A percentile compares a stretch with the other conserved stretches of the same genome.
These are phyloP conservation scores for Anthophora plumipes DNA, from an alignment of 2,888 invertebrate species.

Conservation along the genomic window DNA sequence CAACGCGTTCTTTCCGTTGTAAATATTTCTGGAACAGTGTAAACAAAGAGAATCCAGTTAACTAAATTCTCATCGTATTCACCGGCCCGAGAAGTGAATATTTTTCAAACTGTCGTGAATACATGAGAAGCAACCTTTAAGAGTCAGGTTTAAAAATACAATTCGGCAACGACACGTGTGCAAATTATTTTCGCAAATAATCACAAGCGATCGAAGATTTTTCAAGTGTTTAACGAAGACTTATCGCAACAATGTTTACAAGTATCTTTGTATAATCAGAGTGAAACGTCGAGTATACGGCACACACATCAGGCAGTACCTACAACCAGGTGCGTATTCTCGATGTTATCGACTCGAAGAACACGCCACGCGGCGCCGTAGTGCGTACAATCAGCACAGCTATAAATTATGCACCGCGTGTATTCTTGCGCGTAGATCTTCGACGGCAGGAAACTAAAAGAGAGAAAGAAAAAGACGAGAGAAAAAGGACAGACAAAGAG, in stretches of 20 bases:
- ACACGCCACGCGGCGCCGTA: constrained; percentile 73
- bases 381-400: constrained; percentile 71
- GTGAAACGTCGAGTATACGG: constrained; percentile 57
- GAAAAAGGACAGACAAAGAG: constrained; percentile 6
- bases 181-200: constrained; percentile 44
- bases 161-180: neutral
- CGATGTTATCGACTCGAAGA: constrained; percentile 71
- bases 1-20: no score
- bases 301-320: constrained; percentile 39
- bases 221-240: constrained; percentile 57
- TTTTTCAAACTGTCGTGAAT: no score
- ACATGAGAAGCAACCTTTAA: neutral
- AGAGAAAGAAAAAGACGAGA: neutral
- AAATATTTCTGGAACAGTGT: no score
- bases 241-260: constrained; percentile 61
- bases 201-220: constrained; percentile 54
- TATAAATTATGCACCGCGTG: constrained; percentile 70
- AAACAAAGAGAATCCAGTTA: no score
- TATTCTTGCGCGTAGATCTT: constrained; percentile 64
- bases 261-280: constrained; percentile 73
- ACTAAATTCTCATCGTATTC: no score
- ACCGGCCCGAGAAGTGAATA: no score
- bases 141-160: neutral
- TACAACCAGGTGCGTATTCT: constrained; percentile 72
- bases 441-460: constrained; percentile 60